Evolutionary conservation across 2,113 vertebrate species (phyloP), one percentile per base, ranked within the genome.

Genomic region (Hippocampus barbouri): DNA sequence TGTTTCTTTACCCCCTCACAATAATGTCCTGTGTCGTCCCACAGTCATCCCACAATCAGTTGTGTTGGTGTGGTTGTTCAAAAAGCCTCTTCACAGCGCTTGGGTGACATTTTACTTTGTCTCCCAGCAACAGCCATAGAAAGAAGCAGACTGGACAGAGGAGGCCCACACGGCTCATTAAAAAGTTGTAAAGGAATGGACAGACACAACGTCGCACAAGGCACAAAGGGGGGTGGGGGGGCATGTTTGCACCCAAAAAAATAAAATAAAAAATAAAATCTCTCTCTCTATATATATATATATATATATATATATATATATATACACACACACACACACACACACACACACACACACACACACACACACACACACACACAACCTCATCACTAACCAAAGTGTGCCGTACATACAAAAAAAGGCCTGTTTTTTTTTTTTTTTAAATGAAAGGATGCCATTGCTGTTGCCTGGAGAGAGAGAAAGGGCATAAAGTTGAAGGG

Each of bases 61-160:
- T 84, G 88, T 80, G 76, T 57, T 4, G 61, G 25, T 68, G 74
- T 56, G 64, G 72, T 77, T 77, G 75, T 81, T 75, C 53, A 75
- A 85, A 82, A 77, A 76, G 80, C 79, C 74, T 75, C 71, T 72
- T 80, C 71, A 73, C 15, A 85, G 54, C 53, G 81, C 81, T 84
- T 70, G 79, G 77, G 76, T 87, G 86, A 84, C 89, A 38, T 90
- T 84, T 79, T 81, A 68, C 84, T 83, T 75, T 88, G 90, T 92
- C 85, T 90, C 90, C 83, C 80, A 78, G 90, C 90, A 91, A 92
- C 90, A 84, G 79, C 45, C 8, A 70, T 57, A 74, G 70, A 81
- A 81, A 74, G 69, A 81, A 81, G 75, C 60, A 25, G 53, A 80
- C 70, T 75, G 73, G 81, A 82, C 83, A 81, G 63, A 76, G 66